phyloP scores from a whole-genome alignment of 2,113 vertebrate genomes.

The Hylia prasina region DNA sequence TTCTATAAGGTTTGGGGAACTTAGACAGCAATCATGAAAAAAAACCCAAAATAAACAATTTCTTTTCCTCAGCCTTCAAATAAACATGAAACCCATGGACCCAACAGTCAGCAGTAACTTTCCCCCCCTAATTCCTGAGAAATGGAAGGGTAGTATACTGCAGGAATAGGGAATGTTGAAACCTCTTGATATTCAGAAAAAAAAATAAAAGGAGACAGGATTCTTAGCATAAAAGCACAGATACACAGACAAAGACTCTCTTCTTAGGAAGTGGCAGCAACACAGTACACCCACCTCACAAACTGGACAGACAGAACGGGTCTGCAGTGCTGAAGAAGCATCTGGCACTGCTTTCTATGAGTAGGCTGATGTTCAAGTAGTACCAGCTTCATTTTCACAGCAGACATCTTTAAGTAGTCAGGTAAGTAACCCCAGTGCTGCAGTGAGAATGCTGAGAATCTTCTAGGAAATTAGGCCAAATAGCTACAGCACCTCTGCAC shows the following conservation, averaged over 20 bases:
- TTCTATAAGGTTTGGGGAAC: neutral
- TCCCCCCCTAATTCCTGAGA: neutral
- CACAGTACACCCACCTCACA: neutral
- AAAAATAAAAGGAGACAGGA: neutral
- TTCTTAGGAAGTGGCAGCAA: neutral
- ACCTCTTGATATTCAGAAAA: neutral
- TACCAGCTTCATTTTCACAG: neutral
- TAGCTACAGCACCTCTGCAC: conserved; percentile 6
- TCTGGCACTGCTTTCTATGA: neutral
- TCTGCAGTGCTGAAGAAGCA: neutral
- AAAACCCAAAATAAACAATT: neutral
- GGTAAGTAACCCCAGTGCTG: neutral
- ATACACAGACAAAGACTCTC: neutral
- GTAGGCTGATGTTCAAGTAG: neutral
- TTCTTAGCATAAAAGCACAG: neutral
- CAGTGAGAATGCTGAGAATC: neutral
- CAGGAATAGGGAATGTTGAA: neutral
- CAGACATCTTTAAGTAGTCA: neutral
- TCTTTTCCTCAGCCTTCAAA: neutral
- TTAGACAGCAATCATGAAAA: neutral
- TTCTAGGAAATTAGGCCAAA: conserved; percentile 31
- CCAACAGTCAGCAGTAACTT: neutral
- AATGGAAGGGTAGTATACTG: neutral
- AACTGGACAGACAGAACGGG: neutral
- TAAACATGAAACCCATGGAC: neutral